A percentile compares a stretch with the other conserved stretches of the same genome.
These are phyloP conservation scores for Papilio aristodemus DNA, from an alignment of 1,140 invertebrate genomes.

Conservation along the genomic window DNA sequence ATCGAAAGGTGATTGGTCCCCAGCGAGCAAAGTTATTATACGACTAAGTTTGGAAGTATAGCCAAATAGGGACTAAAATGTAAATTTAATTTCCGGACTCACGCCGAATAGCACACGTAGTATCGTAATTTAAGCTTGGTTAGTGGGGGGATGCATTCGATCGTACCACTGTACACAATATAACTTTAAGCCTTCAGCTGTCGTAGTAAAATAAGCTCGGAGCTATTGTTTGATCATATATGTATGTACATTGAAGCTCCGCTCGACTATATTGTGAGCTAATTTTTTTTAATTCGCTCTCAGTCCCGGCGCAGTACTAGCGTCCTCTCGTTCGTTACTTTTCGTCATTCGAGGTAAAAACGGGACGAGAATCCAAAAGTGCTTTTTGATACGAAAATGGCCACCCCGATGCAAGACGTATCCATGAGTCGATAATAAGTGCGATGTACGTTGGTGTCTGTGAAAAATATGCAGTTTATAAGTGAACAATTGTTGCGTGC, in stretches of 20 bases:
- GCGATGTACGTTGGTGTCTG: constrained; percentile 67
- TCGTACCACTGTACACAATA: constrained; percentile 39
- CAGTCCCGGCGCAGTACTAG: constrained; percentile 63
- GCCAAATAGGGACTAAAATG: constrained; percentile 63
- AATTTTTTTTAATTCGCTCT: constrained; percentile 70
- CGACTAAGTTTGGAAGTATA: constrained; percentile 55
- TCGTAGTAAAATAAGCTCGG: constrained; percentile 34
- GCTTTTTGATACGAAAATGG: constrained; percentile 76
- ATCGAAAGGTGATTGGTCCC: constrained; percentile 55
- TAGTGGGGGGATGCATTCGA: constrained; percentile 38
- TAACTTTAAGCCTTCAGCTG: constrained; percentile 40
- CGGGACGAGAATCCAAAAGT: constrained; percentile 58
- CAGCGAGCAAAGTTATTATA: constrained; percentile 51
- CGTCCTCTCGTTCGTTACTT: constrained; percentile 65
- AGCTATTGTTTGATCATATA: constrained; percentile 22
- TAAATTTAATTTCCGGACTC: constrained; percentile 54
- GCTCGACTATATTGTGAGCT: constrained; percentile 57
- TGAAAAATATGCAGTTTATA: constrained; percentile 76
- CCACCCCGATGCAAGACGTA: constrained; percentile 62
- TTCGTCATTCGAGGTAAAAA: constrained; percentile 59
- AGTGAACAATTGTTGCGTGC: constrained; percentile 78
- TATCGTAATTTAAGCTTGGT: constrained; percentile 43
- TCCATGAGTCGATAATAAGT: constrained; percentile 61
- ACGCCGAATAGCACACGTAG: constrained; percentile 43
- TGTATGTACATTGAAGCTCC: constrained; percentile 27